Base-by-base conservation (phyloP, 1,140 invertebrate species). In the Sycophila sp. region DNA sequence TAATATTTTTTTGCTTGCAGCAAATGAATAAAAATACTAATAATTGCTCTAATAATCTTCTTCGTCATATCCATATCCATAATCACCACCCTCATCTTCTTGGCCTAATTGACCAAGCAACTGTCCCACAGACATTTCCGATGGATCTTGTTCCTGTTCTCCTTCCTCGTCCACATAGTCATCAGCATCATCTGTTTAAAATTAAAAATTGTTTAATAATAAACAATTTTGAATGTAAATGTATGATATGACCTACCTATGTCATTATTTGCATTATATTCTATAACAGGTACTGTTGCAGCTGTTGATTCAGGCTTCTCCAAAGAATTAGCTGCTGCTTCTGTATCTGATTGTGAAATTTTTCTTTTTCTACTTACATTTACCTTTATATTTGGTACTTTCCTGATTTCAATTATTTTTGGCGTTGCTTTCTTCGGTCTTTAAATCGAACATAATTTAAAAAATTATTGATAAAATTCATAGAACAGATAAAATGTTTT, bases 61-160 rank as follows among this genome's bases (percentile, higher is more conserved):
- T 32, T 85, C 80, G 40, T 84, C 84, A 55, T 85, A 87, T 28
- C 77, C 81, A 47, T 80, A 81, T 11, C 76, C 81, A 68, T 85
- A 79, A 4, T 80, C 83, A 59, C 83, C 83, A 32, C 85, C 83
- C 63, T 78, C 77, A 24, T 81, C n/a, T n/a, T n/a, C n/a, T n/a
- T n/a, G n/a, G n/a, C n/a, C n/a, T n/a, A n/a, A 76, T 65, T 82
- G 82, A 17, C 81, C 85, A 30, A 90, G 79, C 74, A 89, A 81
- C 59, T 87, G 79, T 28, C 85, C 82, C 19, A 88, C 82, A 34
- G 85, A 87, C 72, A 88, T 81, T 73, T 84, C 84, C 19, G 82
- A 81, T 10, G 77, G 68, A 47, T 82, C 81, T 26, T 53, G 64
- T 53, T 85, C 83, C 58, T 67, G 60, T 47, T 84, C 80, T n/a